Percentiles rank a stretch among this genome's conserved stretches.
These are phyloP conservation scores for Hippoglossus stenolepis DNA, from an alignment of 2,113 vertebrate species.

Conservation along the genomic window DNA sequence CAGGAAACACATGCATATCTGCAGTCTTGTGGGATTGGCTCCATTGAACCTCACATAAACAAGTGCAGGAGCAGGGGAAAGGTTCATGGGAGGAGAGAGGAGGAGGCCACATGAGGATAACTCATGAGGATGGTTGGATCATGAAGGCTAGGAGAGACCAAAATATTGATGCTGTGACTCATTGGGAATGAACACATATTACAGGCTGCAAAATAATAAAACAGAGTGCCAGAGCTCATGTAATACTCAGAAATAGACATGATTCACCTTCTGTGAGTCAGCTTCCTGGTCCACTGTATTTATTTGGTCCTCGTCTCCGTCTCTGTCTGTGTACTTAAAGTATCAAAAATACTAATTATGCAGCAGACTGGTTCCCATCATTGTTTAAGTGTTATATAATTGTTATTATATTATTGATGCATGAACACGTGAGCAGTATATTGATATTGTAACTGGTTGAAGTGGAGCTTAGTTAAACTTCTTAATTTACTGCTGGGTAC, in stretches of 20 bases:
- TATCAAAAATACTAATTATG: no score
- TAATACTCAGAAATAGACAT: conserved; percentile 60
- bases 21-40: conserved; percentile 80
- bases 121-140: conserved; percentile 48
- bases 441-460: no score
- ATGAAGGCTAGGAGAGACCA: conserved; percentile 46
- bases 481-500: no score
- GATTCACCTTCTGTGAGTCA: conserved; percentile 62
- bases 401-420: no score
- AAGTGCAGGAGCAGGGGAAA: conserved; percentile 38
- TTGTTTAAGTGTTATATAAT: no score
- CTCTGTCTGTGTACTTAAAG: neutral
- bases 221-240: conserved; percentile 47
- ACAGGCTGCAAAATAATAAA: conserved; percentile 57
- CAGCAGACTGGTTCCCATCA: no score
- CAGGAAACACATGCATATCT: conserved; percentile 67
- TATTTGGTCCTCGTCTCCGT: neutral
- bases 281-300: conserved; percentile 2
- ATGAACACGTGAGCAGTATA: no score
- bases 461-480: no score
- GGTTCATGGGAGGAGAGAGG: conserved; percentile 47
- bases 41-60: conserved; percentile 55
- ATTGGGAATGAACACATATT: conserved; percentile 56
- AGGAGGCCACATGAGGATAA: conserved; percentile 55
- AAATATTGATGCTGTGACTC: conserved; percentile 69